Evolutionary conservation across 2,888 invertebrate species (phyloP), one percentile per base, ranked within the genome.

Genomic region (Chrysolina haemoptera): DNA sequence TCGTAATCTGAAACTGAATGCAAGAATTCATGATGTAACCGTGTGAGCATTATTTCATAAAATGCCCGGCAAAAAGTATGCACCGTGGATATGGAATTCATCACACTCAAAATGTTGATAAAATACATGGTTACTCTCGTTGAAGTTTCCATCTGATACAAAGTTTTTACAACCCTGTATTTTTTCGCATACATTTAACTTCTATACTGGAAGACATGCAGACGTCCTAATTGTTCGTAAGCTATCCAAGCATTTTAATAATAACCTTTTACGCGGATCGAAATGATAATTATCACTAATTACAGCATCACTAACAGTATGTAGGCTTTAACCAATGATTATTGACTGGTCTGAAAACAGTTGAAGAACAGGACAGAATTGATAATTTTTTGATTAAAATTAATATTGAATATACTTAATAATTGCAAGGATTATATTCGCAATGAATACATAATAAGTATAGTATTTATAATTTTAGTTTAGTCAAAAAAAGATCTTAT

Each of bases 201-300:
- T 48, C 48, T 53, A 53, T 18, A 10, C 53, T 53, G 9, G 53
- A 12, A 53, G 20, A 18, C 27, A n/a, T n/a, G n/a, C n/a, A 22
- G 59, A 59, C 59, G 5, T 27, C 10, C 35, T 59, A 35, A 59
- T 59, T 59, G 35, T 59, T 59, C 35, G 14, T 59, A n/a, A 59
- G 14, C 18, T 35, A n/a, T 59, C 59, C n/a, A n/a, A n/a, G 10
- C 22, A n/a, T 59, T 22, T 35, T 59, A 59, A 59, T 59, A 59
- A 59, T 27, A 35, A 59, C 59, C 59, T 59, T 59, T 59, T 27
- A 27, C 59, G 35, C 27, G 35, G 59, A 59, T 59, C 59, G 27
- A 27, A 59, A 59, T 59, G 59, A 59, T 59, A 59, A 59, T 59
- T 59, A 10, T 59, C n/a, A 27, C 59, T 59, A 27, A 59, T 59